Evolutionary conservation across 1,140 invertebrate genomes (phyloP).

Genomic region (Pseudomyrmex dendroicus): DNA sequence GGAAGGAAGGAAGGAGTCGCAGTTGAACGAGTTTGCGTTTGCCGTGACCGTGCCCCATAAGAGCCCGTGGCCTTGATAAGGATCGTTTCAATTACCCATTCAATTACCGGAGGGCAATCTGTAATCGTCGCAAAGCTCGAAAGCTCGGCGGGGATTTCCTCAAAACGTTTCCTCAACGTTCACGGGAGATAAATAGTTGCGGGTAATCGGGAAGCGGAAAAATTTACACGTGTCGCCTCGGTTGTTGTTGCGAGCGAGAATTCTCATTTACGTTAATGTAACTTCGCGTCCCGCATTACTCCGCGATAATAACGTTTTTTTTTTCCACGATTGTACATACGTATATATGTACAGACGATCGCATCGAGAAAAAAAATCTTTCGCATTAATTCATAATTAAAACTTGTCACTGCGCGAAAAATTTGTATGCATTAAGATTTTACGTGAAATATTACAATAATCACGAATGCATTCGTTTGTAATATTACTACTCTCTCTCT

Average conservation of each 20-base stretch:
- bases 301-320: constrained; percentile 19
- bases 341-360: too few relatives aligned
- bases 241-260: constrained; percentile 14
- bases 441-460: too few relatives aligned
- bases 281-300: not conserved
- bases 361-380: too few relatives aligned
- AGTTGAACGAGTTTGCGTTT: constrained; percentile 74
- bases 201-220: constrained; percentile 36
- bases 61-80: constrained; percentile 76
- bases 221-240: constrained; percentile 39
- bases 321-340: not conserved
- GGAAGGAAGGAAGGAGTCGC: constrained; percentile 39
- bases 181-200: constrained; percentile 44
- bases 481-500: too few relatives aligned
- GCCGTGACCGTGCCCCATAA: constrained; percentile 78
- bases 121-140: constrained; percentile 72
- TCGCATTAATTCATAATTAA: too few relatives aligned
- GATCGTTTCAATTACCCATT: constrained; percentile 81
- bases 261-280: constrained; percentile 34
- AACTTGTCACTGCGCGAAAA: too few relatives aligned
- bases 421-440: too few relatives aligned
- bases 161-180: constrained; percentile 29
- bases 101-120: constrained; percentile 77
- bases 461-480: too few relatives aligned
- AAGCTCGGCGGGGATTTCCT: constrained; percentile 69